These are phyloP conservation scores for Baryphthengus martii DNA, from an alignment of 2,113 vertebrate genomes.

Conservation along the genomic window DNA sequence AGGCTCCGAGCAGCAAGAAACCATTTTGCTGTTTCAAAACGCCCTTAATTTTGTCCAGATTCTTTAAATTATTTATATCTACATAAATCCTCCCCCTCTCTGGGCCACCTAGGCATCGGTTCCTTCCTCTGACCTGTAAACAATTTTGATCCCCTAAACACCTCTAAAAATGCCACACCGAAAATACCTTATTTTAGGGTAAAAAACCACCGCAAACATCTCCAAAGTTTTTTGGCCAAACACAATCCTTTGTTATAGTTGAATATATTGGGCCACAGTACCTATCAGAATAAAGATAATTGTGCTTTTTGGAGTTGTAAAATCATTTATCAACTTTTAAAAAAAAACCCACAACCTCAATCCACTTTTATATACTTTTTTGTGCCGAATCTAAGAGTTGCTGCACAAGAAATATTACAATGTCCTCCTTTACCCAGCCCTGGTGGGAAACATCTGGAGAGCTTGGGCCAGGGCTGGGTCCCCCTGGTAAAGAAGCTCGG, in stretches of 20 bases:
- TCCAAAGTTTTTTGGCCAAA: neutral
- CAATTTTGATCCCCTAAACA: accelerated
- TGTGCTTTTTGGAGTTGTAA: neutral
- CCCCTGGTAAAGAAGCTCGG: no score
- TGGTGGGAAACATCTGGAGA: no score
- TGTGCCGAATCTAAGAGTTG: neutral
- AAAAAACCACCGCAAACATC: neutral
- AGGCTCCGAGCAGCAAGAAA: neutral
- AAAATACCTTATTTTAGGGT: neutral
- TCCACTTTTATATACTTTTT: neutral
- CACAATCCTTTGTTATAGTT: neutral
- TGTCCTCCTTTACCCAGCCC: neutral
- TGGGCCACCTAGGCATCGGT: neutral
- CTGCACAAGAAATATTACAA: neutral
- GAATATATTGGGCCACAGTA: neutral
- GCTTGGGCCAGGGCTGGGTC: neutral
- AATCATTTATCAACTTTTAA: neutral
- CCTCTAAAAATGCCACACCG: neutral
- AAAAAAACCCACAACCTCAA: neutral
- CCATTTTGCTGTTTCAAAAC: neutral
- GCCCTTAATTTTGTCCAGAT: neutral
- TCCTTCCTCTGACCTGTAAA: neutral
- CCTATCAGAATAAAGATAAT: neutral
- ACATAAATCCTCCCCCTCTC: neutral
- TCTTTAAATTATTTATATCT: neutral